Evolutionary conservation across 1,140 invertebrate species (phyloP).

Genomic region (Ylistrum balloti): DNA sequence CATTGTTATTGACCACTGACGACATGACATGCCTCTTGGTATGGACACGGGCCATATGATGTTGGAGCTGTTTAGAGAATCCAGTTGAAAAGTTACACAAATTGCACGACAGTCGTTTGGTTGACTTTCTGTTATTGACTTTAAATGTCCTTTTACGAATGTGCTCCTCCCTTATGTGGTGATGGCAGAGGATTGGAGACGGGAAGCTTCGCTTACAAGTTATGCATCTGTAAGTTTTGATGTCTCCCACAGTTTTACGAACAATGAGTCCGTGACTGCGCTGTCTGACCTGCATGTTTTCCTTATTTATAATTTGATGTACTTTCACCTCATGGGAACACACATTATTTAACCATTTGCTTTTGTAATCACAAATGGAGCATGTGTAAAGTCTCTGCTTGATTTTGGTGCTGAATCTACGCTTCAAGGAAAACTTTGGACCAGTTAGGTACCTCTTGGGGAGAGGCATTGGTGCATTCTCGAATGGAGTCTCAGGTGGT

Average conservation of each 20-base stretch:
- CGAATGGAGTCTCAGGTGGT: conserved; percentile 57
- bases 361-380: conserved; percentile 94
- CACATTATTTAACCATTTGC: conserved; percentile 92
- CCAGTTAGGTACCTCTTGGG: conserved; percentile 50
- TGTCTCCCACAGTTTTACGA: background rate
- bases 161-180: conserved; percentile 67
- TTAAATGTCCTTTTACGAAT: conserved; percentile 66
- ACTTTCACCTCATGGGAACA: conserved; percentile 93
- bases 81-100: conserved; percentile 81
- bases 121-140: conserved; percentile 59
- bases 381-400: conserved; percentile 91
- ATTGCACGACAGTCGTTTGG: conserved; percentile 82
- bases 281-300: conserved; percentile 78
- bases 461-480: conserved; percentile 53
- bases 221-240: conserved; percentile 63
- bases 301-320: conserved; percentile 68
- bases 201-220: conserved; percentile 76
- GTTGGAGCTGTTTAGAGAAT: conserved; percentile 73
- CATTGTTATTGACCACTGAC: conserved; percentile 50
- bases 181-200: conserved; percentile 70
- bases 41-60: conserved; percentile 71
- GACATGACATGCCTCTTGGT: conserved; percentile 51
- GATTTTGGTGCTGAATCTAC: conserved; percentile 63
- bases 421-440: conserved; percentile 65
- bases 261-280: conserved; percentile 72